Base-by-base conservation (phyloP, 2,113 vertebrate species). In the Clarias batrachus region DNA sequence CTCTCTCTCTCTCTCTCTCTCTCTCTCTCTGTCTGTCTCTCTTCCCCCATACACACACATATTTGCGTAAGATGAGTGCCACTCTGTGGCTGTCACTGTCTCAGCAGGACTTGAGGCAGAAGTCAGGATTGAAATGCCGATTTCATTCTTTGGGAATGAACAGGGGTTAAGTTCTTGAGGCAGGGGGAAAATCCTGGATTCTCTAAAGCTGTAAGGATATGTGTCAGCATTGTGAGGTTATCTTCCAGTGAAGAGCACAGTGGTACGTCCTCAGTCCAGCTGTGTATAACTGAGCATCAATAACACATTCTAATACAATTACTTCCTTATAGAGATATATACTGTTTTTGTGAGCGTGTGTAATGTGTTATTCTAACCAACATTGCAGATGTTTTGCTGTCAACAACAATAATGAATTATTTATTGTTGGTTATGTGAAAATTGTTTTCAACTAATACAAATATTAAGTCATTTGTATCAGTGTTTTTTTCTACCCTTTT, bases 61-160 rank as follows among this genome's bases (percentile, higher is more conserved):
- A 87, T 84, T 73, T 59, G 80, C 57, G 57, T 57, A 77, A 89
- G 87, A 88, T 83, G 70, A 88, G 83, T 85, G 23, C 33, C 52
- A 74, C 87, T 82, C 91, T 82, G 80, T 86, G 4, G 11, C 89
- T 91, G 21, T 85, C 86, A 84, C 87, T 81, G 57, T 56, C 66
- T 63, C 21, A 77, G 63, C 65, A 79, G 59, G 27, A 57, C 74
- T 62, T 66, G n/a, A 82, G 62, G n/a, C n/a, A 12, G 76, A 71
- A 77, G 21, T 56, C 70, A 71, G 83, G 21, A 66, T 57, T 33
- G 59, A 70, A 68, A 63, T 25, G 57, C 48, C 41, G 52, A 65
- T 63, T 86, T 78, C 65, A 52, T 37, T 73, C 48, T 88, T 81
- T 59, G 56, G 13, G 52, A 68, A 57, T 82, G 41, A 73, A 17